Evolutionary conservation across 2,113 vertebrate species (phyloP).

Genomic region (Climacteris rufus): DNA sequence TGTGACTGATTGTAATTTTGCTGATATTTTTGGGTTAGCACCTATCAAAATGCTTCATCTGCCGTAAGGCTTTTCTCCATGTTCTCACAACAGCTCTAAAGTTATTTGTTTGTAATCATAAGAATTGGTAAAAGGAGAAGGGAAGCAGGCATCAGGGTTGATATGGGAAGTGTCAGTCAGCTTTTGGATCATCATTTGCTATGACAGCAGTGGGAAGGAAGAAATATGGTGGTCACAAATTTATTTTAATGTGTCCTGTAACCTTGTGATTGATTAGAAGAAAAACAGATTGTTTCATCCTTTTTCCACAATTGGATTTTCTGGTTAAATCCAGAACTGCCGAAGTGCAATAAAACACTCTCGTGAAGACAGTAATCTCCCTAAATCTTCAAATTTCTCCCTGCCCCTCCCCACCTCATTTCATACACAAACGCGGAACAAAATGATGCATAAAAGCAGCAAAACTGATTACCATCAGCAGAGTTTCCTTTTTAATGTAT

Average conservation of each 20-base stretch:
- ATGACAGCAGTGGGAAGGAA: slow-evolving; percentile 20
- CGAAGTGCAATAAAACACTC: slow-evolving; percentile 53
- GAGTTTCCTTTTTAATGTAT: slow-evolving; percentile 58
- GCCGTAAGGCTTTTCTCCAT: background rate
- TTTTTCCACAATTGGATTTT: slow-evolving; percentile 63
- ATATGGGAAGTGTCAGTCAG: background rate
- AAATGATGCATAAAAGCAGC: slow-evolving; percentile 47
- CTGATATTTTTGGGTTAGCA: background rate
- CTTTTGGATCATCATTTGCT: slow-evolving; percentile 41
- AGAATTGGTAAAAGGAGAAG: background rate
- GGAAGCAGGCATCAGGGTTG: background rate
- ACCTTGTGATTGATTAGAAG: slow-evolving; percentile 47
- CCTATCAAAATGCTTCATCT: background rate
- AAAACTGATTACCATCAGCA: slow-evolving; percentile 64
- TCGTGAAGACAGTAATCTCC: slow-evolving; percentile 36
- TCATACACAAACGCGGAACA: slow-evolving; percentile 20
- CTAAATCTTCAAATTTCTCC: slow-evolving; percentile 39
- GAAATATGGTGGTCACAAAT: background rate
- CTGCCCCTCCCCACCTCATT: background rate
- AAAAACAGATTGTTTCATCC: slow-evolving; percentile 63
- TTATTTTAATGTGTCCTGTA: slow-evolving; percentile 53
- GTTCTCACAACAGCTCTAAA: background rate
- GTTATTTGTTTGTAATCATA: background rate
- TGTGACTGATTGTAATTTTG: background rate
- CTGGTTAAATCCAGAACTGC: slow-evolving; percentile 49